phyloP scores from a whole-genome alignment of 1,140 invertebrate genomes.

The Portunus trituberculatus region DNA sequence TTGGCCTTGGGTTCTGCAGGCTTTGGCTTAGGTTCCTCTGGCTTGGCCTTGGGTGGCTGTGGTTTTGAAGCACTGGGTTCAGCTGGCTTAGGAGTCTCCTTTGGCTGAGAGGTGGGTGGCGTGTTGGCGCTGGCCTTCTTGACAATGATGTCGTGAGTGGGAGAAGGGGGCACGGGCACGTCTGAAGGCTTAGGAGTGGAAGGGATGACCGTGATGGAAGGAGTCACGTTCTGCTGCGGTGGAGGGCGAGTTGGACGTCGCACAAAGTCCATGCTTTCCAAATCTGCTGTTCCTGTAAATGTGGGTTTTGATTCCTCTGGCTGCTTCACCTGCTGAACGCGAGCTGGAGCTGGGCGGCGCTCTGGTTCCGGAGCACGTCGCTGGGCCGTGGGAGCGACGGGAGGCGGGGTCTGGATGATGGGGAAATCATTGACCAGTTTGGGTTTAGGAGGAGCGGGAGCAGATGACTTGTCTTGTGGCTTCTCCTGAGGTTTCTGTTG shows the following conservation, averaged over 20 bases:
- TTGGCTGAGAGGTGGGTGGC: not conserved
- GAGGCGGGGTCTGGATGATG: not conserved
- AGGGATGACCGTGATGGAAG: conserved; percentile 70
- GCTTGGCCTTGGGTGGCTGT: not conserved
- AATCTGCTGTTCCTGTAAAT: conserved; percentile 42
- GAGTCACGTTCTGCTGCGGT: conserved; percentile 25
- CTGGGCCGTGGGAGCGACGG: not conserved
- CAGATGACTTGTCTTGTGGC: not conserved
- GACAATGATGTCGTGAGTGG: not conserved
- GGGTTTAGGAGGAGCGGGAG: not conserved
- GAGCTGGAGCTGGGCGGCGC: conserved; percentile 25
- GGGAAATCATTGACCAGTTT: not conserved
- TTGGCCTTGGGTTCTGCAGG: not conserved
- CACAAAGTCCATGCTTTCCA: conserved; percentile 62
- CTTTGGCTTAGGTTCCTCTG: conserved; percentile 24
- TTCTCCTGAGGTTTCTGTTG: conserved; percentile 30
- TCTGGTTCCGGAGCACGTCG: conserved; percentile 34
- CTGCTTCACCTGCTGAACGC: conserved; percentile 44
- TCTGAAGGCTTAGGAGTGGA: conserved; percentile 68
- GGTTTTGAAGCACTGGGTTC: not conserved
- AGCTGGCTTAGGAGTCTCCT: not conserved
- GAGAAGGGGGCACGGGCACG: not conserved
- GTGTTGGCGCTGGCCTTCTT: not conserved
- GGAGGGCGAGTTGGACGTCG: conserved; percentile 51
- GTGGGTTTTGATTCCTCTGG: not conserved